Evolutionary conservation across 2,888 invertebrate species (phyloP).

Genomic region (Allolobophora icterica): DNA sequence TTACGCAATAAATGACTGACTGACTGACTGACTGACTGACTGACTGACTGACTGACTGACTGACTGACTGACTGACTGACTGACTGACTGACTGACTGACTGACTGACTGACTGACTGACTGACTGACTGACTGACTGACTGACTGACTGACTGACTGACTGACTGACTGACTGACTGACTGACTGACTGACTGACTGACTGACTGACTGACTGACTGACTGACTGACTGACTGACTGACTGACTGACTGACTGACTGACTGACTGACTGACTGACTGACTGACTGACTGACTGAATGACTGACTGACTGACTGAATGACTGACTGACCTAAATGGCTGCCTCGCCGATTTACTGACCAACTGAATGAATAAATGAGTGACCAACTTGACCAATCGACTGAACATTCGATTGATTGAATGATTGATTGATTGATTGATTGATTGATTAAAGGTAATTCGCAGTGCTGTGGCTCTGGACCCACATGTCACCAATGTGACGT

Average conservation of each 20-base stretch:
- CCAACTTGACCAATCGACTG: neutral
- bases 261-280: neutral
- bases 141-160: no score
- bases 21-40: neutral
- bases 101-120: neutral
- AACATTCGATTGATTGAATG: neutral
- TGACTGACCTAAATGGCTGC: neutral
- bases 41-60: neutral
- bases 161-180: no score
- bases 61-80: neutral
- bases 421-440: constrained; percentile 18
- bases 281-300: neutral
- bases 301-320: neutral
- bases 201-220: neutral
- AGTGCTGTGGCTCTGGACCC: neutral
- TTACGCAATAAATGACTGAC: neutral
- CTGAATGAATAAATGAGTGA: neutral
- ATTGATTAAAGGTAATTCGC: neutral
- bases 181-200: neutral
- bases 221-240: neutral
- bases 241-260: neutral
- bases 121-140: neutral
- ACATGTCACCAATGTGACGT: neutral
- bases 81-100: neutral
- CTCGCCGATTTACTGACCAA: neutral